A percentile compares a stretch with the other conserved stretches of the same genome.
phyloP scores from a whole-genome alignment of 2,888 invertebrate genomes.

The Tipula vernalis region DNA sequence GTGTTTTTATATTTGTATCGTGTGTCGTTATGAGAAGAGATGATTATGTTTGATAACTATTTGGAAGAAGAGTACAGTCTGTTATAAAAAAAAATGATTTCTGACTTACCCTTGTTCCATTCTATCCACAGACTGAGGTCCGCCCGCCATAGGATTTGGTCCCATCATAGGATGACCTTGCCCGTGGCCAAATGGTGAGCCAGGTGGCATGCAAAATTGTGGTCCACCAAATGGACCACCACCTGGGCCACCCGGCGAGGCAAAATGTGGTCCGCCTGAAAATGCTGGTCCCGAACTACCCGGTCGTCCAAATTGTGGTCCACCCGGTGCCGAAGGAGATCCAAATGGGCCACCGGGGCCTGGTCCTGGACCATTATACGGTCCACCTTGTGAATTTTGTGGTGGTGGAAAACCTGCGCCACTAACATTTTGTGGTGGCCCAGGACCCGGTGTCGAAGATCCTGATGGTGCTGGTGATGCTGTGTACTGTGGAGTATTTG shows the following conservation, averaged over 20 bases:
- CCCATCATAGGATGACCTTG: slow-evolving; percentile 45
- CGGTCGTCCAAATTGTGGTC: slow-evolving; percentile 49
- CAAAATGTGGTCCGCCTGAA: slow-evolving; percentile 33
- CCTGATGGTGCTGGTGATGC: slow-evolving; percentile 76
- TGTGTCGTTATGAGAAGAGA: background rate
- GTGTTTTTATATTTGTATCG: background rate
- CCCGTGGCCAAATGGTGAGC: slow-evolving; percentile 56
- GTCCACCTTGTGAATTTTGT: slow-evolving; percentile 40
- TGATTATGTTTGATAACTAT: background rate
- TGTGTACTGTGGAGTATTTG: slow-evolving; percentile 70
- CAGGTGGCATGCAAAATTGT: slow-evolving; percentile 56
- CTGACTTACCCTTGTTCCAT: slow-evolving; percentile 59
- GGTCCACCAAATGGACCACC: slow-evolving; percentile 45
- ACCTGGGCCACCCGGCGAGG: slow-evolving; percentile 41
- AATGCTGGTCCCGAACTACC: slow-evolving; percentile 61
- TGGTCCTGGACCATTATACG: slow-evolving; percentile 54
- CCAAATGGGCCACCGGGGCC: slow-evolving; percentile 49
- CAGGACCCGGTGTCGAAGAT: slow-evolving; percentile 69
- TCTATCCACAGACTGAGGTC: slow-evolving; percentile 71
- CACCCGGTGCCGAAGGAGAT: slow-evolving; percentile 47
- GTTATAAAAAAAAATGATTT: background rate
- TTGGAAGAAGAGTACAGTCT: background rate
- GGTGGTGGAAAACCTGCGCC: slow-evolving; percentile 42
- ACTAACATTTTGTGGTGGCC: slow-evolving; percentile 44
- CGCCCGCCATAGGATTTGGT: slow-evolving; percentile 46